Evolutionary conservation across 64 coral and sea anemone genomes (phyloP), one percentile per base, ranked within the genome.

Genomic region (Pocillopora damicornis): DNA sequence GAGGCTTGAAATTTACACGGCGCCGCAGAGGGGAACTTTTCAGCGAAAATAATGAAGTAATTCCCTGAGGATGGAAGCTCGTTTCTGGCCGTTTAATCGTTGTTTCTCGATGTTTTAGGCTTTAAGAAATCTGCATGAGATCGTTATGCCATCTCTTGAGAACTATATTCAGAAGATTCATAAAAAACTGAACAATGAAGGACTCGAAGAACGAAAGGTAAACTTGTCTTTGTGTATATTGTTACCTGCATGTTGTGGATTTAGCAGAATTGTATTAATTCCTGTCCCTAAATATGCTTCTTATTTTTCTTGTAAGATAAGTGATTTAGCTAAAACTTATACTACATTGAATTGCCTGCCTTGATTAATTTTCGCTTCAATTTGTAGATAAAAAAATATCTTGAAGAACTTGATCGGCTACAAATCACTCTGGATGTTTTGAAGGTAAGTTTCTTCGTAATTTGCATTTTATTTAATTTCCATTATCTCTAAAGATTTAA

Each of bases 301-400:
- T 73, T 10, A 1, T 25, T 73, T n/a, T 10, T 17, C 57, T 77
- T 77, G 75, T 77, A 17, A 13, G 37, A 77, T 77, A 1, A 35
- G 23, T 76, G 11, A 51, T 51, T 30, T 30, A 30, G 42, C 42
- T 51, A 51, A 51, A 51, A 51, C 42, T 51, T 4, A 7, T 7
- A 51, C 42, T 51, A 4, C 42, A 51, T 51, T 51, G 2, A 51
- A 51, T 51, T 51, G 42, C 2, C 42, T 51, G 7, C 42, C 7
- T 51, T 51, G 42, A 2, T 2, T 56, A n/a, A 13, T 73, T 63
- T 36, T 56, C 63, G 30, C 6, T 77, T 12, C n/a, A 35, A 15
- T 90, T 79, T 62, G 7, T 20, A 99, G 97, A 80, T 99, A 57
- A 86, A 93, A 35, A 99, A 90, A 90, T 99, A 99, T 75, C 74